Evolutionary conservation across 2,888 invertebrate genomes (phyloP), one percentile per base, ranked within the genome.

Genomic region (Acronicta aceris): DNA sequence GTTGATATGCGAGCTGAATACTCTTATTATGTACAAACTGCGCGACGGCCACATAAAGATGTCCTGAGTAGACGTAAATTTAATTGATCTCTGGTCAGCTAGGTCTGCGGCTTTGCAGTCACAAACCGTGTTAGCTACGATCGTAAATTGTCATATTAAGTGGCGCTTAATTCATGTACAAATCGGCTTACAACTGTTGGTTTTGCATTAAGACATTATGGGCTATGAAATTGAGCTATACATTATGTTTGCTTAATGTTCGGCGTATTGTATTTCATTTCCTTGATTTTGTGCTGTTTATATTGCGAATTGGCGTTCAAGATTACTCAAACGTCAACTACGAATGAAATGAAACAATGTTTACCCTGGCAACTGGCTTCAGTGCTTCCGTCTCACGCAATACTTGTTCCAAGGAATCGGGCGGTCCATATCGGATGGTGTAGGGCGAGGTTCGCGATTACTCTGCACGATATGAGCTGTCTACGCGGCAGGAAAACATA

Each of bases 91-190:
- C 78, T 76, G 74, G 76, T 71, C 71, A 59, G 59, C 58, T 60
- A 48, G 61, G 57, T 73, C 49, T 51, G 58, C 74, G 71, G 82
- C 81, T 86, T 83, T 71, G 70, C 77, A 57, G 72, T 65, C 70
- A 71, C 67, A 50, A 67, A 65, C 66, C 72, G 74, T 81, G 77
- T 86, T 85, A 83, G 81, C 74, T 68, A 86, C 81, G 85, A 83
- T 83, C 84, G 82, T 89, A 89, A 89, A 89, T 88, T 87, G 87
- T 86, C 86, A 85, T 87, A 87, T 88, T 89, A 89, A 86, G 76
- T 84, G 81, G 81, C 78, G 83, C 82, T 89, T 85, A 85, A 84
- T 86, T 84, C 85, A 87, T 83, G 61, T 75, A 82, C 78, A 83
- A 87, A 88, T 88, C 86, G 81, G 86, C 84, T 88, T 89, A 87